These are phyloP conservation scores for Carollia perspicillata DNA, from an alignment of 2,113 vertebrate genomes.

Conservation along the genomic window DNA sequence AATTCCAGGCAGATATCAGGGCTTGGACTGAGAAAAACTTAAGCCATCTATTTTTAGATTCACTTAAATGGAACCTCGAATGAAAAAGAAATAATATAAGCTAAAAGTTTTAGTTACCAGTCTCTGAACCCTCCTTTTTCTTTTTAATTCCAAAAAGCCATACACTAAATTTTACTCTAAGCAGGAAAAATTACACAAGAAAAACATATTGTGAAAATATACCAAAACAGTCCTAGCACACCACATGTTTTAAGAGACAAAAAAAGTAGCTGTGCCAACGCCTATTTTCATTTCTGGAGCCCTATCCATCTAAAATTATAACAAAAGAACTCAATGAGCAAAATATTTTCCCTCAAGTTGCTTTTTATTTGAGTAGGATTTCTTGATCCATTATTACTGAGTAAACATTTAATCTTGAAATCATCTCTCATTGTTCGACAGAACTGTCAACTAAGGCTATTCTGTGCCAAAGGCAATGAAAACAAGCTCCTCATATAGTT, in stretches of 20 bases:
- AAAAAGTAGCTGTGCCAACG: neutral
- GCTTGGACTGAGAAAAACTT: neutral
- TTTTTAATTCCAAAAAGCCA: neutral
- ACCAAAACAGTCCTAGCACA: neutral
- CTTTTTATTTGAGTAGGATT: neutral
- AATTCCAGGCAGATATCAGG: neutral
- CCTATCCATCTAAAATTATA: neutral
- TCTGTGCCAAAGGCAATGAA: neutral
- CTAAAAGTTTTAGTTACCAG: neutral
- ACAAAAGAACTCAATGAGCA: neutral
- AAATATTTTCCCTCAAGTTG: neutral
- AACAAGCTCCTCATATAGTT: neutral
- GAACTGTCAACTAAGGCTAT: neutral
- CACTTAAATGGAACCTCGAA: neutral
- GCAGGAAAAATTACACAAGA: neutral
- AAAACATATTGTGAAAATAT: neutral
- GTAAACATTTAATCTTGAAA: neutral
- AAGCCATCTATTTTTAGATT: neutral
- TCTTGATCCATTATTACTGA: neutral
- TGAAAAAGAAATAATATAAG: neutral
- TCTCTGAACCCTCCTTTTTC: neutral
- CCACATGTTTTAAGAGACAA: neutral
- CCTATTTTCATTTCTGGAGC: neutral
- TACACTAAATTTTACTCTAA: neutral
- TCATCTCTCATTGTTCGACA: neutral